Percentiles rank a stretch among this genome's conserved stretches.
Evolutionary conservation across 2,888 invertebrate species (phyloP).

Genomic region (Proisotoma minuta): DNA sequence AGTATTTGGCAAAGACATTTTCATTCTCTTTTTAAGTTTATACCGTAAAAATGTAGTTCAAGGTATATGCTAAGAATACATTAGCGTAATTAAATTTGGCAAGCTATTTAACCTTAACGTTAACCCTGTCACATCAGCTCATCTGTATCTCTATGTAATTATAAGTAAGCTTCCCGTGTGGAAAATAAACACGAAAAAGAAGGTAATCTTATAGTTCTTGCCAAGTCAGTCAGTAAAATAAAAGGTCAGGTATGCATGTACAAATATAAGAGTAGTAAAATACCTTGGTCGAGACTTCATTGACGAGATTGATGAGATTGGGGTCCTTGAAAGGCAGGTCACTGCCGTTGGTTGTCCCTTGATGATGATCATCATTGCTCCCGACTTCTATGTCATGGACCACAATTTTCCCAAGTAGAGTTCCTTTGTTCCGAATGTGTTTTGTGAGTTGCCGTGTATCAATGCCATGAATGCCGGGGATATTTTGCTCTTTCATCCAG

Average conservation of each 20-base stretch:
- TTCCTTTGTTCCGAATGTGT: slow-evolving; percentile 81
- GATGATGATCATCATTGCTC: slow-evolving; percentile 17
- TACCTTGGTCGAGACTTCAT: slow-evolving; percentile 81
- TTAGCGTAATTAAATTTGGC: neutral
- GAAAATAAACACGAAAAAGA: too few species aligned
- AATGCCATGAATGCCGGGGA: slow-evolving; percentile 81
- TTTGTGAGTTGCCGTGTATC: slow-evolving; percentile 88
- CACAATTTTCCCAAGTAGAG: slow-evolving; percentile 67
- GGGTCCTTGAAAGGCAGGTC: slow-evolving; percentile 65
- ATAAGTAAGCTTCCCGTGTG: too few species aligned
- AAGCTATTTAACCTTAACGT: neutral
- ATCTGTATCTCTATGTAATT: too few species aligned
- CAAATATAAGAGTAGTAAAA: neutral
- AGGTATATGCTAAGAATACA: slow-evolving; percentile 16
- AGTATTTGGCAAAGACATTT: too few species aligned
- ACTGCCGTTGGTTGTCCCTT: slow-evolving; percentile 19
- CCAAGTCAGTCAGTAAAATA: too few species aligned
- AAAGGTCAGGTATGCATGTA: too few species aligned
- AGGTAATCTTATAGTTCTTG: too few species aligned
- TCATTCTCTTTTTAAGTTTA: too few species aligned
- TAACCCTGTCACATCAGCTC: neutral
- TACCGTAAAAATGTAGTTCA: slow-evolving; percentile 23
- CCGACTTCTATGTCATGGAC: slow-evolving; percentile 14
- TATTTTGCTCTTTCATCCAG: slow-evolving; percentile 73
- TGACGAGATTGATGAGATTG: slow-evolving; percentile 79